These are phyloP conservation scores for Psettodes erumei DNA, from an alignment of 2,113 vertebrate genomes.

Conservation along the genomic window DNA sequence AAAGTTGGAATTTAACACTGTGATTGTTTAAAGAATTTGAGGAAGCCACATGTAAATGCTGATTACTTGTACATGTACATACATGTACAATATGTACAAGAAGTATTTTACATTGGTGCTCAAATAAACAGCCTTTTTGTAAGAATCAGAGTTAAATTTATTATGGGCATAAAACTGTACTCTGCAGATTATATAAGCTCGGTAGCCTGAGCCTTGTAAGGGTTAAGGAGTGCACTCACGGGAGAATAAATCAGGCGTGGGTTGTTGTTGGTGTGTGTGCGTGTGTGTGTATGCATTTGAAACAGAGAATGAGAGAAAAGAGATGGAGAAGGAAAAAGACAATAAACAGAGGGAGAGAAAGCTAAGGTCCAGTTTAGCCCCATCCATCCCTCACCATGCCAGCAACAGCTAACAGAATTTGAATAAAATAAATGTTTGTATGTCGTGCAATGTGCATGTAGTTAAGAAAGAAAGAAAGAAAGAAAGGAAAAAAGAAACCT, in stretches of 20 bases:
- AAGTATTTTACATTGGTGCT: not conserved
- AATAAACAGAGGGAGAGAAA: not conserved
- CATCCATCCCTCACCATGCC: not conserved
- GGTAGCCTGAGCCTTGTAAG: constrained; percentile 25
- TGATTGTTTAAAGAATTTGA: too few species aligned
- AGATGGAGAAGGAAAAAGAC: not conserved
- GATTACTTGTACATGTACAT: not conserved
- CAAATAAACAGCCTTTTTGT: not conserved
- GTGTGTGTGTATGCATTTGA: not conserved
- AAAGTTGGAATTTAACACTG: not conserved
- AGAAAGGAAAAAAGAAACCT: constrained; percentile 14
- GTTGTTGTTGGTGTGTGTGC: constrained; percentile 1
- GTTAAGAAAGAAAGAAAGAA: constrained; percentile 1
- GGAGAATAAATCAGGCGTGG: constrained; percentile 44
- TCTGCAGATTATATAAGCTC: constrained; percentile 51
- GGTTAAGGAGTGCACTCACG: constrained; percentile 46
- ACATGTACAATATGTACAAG: too few species aligned
- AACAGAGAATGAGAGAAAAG: not conserved
- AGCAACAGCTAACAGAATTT: constrained; percentile 1
- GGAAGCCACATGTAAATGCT: not conserved
- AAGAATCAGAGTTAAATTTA: constrained; percentile 11
- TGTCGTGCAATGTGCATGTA: not conserved
- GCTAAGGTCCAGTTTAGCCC: constrained; percentile 16
- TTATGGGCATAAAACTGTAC: constrained; percentile 41
- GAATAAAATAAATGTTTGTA: constrained; percentile 13